phyloP scores from a whole-genome alignment of 2,113 vertebrate genomes.

The Microtus pennsylvanicus region DNA sequence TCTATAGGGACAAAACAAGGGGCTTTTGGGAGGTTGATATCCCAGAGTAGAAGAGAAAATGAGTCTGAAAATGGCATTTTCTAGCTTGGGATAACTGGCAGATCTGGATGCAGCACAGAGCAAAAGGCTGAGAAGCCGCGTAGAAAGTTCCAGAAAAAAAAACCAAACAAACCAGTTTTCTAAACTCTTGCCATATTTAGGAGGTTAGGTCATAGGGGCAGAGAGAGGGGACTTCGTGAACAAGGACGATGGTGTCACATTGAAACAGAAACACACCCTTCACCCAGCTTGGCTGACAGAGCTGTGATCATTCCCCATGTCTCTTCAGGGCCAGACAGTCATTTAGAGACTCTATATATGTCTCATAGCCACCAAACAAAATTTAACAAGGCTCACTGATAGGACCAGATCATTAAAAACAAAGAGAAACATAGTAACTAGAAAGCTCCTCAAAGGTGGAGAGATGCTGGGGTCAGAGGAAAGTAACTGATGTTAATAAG shows the following conservation, averaged over 20 bases:
- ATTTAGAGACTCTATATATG: neutral
- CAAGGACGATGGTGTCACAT: neutral
- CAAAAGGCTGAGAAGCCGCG: neutral
- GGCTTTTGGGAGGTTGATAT: neutral
- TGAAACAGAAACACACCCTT: neutral
- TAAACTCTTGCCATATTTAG: neutral
- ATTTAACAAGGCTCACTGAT: neutral
- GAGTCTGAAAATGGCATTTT: neutral
- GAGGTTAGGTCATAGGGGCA: neutral
- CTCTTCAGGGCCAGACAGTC: neutral
- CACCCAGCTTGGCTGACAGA: neutral
- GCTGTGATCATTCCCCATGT: neutral
- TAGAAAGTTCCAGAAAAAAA: neutral
- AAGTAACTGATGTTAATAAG: neutral
- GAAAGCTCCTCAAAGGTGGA: neutral
- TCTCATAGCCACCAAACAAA: neutral
- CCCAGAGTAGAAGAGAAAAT: neutral
- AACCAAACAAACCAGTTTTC: neutral
- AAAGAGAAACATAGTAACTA: neutral
- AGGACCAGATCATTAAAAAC: slow-evolving; percentile 39
- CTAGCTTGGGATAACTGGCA: neutral
- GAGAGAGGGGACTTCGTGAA: neutral
- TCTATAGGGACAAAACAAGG: neutral
- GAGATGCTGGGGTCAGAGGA: neutral
- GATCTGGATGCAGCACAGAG: neutral